Percentiles rank a stretch among this genome's conserved stretches.
phyloP scores from a whole-genome alignment of 2,888 invertebrate species.

The Caenorhabditis zanzibari region DNA sequence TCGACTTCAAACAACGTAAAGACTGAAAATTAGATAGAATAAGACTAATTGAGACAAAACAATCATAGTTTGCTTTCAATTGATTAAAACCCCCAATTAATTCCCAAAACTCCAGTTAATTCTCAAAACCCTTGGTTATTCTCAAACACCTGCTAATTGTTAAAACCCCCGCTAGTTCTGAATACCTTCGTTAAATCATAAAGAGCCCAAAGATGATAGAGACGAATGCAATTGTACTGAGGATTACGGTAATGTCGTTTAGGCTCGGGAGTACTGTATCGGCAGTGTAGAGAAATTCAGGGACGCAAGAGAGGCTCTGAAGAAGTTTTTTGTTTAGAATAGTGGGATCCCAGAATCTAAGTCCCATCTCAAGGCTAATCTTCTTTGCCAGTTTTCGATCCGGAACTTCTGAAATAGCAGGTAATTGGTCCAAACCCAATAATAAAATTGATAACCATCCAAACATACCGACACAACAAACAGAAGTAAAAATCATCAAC shows the following conservation, averaged over 20 bases:
- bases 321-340: too few relatives aligned
- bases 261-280: constrained; percentile 3
- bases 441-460: not conserved
- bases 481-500: not conserved
- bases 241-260: not conserved
- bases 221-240: not conserved
- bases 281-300: not conserved
- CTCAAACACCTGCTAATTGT: too few relatives aligned
- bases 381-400: constrained; percentile 15
- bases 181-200: too few relatives aligned
- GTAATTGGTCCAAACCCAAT: not conserved
- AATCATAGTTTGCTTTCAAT: too few relatives aligned
- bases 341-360: too few relatives aligned
- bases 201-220: constrained; percentile 11
- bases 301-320: constrained; percentile 14
- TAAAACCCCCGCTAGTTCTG: too few relatives aligned
- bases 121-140: too few relatives aligned
- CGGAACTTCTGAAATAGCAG: constrained; percentile 3
- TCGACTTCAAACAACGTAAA: too few relatives aligned
- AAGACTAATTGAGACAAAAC: too few relatives aligned
- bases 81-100: too few relatives aligned
- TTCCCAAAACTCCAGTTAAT: too few relatives aligned
- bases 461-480: constrained; percentile 11
- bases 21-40: too few relatives aligned
- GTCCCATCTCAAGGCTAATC: not conserved